Evolutionary conservation across 2,113 vertebrate species (phyloP), one percentile per base, ranked within the genome.

Genomic region (Salvelinus namaycush): DNA sequence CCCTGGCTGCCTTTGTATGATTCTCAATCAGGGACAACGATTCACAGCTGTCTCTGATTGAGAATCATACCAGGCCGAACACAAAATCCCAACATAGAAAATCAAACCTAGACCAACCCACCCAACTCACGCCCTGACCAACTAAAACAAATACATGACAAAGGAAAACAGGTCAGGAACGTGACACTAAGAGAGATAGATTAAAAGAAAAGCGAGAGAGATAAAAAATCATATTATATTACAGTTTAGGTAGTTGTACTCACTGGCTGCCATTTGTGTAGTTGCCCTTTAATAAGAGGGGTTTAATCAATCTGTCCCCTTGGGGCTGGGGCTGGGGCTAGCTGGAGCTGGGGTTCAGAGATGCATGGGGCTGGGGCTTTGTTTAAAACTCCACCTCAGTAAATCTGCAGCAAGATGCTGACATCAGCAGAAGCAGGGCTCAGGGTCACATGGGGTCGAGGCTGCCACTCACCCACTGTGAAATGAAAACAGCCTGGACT

Each of bases 281-380:
- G 59, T 75, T 85, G 64, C 77, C 84, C 89, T 92, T 92, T 93
- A 93, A 92, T 86, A 20, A 83, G 54, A 13, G 2, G 72, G 84
- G 83, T 27, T 76, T 44, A 44, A 44, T 44, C 39, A 80, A 83
- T 87, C 79, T 84, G 79, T 39, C 29, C 82, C 85, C 76, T 68
- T 1, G 78, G 84, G 82, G 74, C 74, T 76, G 68, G 72, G 84
- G 83, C 86, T 91, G 68, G 72, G 84, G 83, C 86, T 91, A 34
- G 66, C n/a, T 62, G 59, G 59, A 22, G 5, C 59, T 62, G 18
- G 18, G 59, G 18, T 20, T 57, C 13, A 20, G 54, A 18, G 54
- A 4, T 57, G 54, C 14, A 18, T 14, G 18, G 18, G 18, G 16
- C 54, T 57, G 54, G 39, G 39, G 39, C 39, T 44, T 44, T 44